A percentile compares a stretch with the other conserved stretches of the same genome.
These are phyloP conservation scores for Stenodera caucasica DNA, from an alignment of 2,888 invertebrate species.

Conservation along the genomic window DNA sequence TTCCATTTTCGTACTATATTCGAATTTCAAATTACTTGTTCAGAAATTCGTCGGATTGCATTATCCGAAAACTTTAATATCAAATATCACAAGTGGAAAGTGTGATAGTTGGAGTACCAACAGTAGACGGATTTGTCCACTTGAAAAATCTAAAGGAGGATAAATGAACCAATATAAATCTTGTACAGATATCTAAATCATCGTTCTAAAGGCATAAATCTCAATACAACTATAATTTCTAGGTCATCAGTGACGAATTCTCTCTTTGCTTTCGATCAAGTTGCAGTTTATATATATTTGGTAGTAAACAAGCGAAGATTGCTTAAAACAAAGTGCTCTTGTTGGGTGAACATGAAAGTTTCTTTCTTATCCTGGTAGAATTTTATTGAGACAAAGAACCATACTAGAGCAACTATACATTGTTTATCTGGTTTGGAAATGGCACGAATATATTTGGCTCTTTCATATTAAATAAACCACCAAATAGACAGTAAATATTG, in stretches of 20 bases:
- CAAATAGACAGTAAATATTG: too few relatives aligned
- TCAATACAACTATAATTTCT: not conserved
- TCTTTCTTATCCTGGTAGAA: too few relatives aligned
- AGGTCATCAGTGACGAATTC: not conserved
- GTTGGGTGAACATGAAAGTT: constrained; percentile 3
- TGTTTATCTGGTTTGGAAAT: too few relatives aligned
- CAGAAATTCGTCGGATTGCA: constrained; percentile 25
- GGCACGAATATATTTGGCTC: too few relatives aligned
- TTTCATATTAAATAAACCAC: too few relatives aligned
- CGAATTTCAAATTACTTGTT: constrained; percentile 30
- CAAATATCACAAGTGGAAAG: constrained; percentile 10
- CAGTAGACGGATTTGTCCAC: not conserved
- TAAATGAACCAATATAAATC: not conserved
- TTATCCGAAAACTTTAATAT: constrained; percentile 24
- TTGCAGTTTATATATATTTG: too few relatives aligned
- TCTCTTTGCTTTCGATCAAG: too few relatives aligned
- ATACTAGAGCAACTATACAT: too few relatives aligned
- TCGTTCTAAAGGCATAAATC: not conserved
- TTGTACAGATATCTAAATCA: not conserved
- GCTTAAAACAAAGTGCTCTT: not conserved
- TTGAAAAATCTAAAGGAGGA: not conserved
- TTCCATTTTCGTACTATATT: constrained; percentile 26
- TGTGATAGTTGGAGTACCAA: not conserved
- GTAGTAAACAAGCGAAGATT: too few relatives aligned
- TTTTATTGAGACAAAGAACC: too few relatives aligned